Conservation (phyloP, 2,797 vertebrate genomes). For the Sciaenops ocellatus region DNA sequence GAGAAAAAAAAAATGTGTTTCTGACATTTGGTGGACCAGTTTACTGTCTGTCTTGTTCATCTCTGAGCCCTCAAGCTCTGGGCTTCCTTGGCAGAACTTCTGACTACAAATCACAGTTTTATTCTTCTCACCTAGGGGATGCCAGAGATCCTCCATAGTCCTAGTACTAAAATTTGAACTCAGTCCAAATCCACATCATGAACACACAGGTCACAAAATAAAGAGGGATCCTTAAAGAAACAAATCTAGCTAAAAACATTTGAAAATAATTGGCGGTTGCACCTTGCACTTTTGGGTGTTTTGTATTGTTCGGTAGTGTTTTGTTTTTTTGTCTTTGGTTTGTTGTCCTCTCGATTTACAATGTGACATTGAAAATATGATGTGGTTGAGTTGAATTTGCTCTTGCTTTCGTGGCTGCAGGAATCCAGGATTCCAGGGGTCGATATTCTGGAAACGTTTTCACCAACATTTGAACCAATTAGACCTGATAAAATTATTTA, state of each 20-base stretch:
- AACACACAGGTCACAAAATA: slow-evolving; percentile 62
- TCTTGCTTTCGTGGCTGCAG: neutral
- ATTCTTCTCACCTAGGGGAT: slow-evolving; percentile 74
- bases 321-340: slow-evolving; percentile 2
- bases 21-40: slow-evolving; percentile 62
- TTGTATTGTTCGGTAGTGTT: slow-evolving; percentile 17
- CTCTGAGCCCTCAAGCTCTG: slow-evolving; percentile 68
- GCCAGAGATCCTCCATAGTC: slow-evolving; percentile 66
- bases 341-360: slow-evolving; percentile 28
- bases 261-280: slow-evolving; percentile 61
- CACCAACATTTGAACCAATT: neutral
- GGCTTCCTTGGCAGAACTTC: slow-evolving; percentile 74
- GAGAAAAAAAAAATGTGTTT: slow-evolving; percentile 37
- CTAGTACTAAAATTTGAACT: slow-evolving; percentile 65
- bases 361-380: slow-evolving; percentile 42
- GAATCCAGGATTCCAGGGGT: neutral
- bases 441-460: slow-evolving; percentile 4
- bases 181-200: slow-evolving; percentile 70
- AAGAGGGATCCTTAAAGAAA: slow-evolving; percentile 49
- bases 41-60: slow-evolving; percentile 65
- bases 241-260: slow-evolving; percentile 50
- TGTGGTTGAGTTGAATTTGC: slow-evolving; percentile 11
- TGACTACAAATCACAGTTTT: slow-evolving; percentile 72
- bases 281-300: slow-evolving; percentile 40
- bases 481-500: neutral